Base-by-base conservation (phyloP, 2,113 vertebrate genomes). In the Rynchops niger region DNA sequence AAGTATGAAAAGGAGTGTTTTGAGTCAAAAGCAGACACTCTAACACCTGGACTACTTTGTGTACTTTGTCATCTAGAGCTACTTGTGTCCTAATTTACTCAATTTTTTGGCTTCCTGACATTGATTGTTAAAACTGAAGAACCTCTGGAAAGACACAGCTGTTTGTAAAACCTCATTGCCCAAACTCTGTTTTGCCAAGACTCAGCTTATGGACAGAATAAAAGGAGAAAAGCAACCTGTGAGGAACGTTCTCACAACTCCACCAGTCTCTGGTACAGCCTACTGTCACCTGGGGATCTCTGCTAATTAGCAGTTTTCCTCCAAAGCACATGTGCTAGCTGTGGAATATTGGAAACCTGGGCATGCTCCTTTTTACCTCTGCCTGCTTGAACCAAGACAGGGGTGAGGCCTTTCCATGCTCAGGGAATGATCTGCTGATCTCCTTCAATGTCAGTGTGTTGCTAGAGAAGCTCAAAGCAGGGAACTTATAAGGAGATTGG, bases 251-350 rank as follows among this genome's bases (percentile, higher is more conserved):
- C 49, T 85, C 22, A 61, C 18, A 47, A 6, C 1, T n/a, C 26
- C 50, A 36, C 15, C 7, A 13, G 32, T 30, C 11, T 65, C 43
- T 56, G 29, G 20, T 27, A 65, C 8, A 47, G 20, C 12, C 26
- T 90, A 4, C 3, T 70, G 15, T n/a, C 55, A 52, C 9, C 26
- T 61, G 11, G 8, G 9, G 9, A 27, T 74, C 50, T 79, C 30
- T 72, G 26, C 11, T 53, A 26, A 40, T 10, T 62, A 72, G 14
- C 19, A 82, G 11, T 20, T 88, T 79, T 76, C n/a, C 30, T 67
- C 9, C 36, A 29, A 70, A 70, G 2, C 18, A 50, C 0, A 2
- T 0, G 0, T 19, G 12, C 21, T 55, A 29, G 9, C 7, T 58
- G 12, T 26, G 38, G 17, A 34, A 3, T 15, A 47, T 11, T n/a